Evolutionary conservation across 2,113 vertebrate species (phyloP).

Genomic region (Ondatra zibethicus): DNA sequence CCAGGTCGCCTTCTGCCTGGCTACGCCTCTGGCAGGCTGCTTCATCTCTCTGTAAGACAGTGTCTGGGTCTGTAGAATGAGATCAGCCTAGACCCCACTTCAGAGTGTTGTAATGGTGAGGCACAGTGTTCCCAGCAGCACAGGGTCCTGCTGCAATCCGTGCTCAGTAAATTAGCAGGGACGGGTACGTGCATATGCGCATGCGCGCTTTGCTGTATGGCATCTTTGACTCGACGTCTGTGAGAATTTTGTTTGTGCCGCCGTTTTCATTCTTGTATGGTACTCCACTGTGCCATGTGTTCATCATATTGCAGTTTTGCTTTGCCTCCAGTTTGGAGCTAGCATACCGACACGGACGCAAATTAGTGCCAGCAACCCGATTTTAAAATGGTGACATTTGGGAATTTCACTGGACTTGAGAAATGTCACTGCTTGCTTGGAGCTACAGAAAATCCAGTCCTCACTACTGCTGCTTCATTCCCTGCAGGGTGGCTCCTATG

Average conservation of each 20-base stretch:
- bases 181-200: too few relatives aligned
- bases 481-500: conserved; percentile 70
- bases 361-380: neutral
- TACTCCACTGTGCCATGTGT: too few relatives aligned
- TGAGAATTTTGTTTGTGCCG: accelerated
- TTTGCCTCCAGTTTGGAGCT: neutral
- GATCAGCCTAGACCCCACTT: neutral
- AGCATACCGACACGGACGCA: accelerated
- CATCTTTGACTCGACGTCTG: neutral
- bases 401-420: neutral
- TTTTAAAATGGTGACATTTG: neutral
- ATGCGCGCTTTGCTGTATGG: neutral
- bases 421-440: neutral
- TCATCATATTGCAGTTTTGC: too few relatives aligned
- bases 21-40: neutral
- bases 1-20: neutral
- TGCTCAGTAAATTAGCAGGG: neutral
- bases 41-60: conserved; percentile 25
- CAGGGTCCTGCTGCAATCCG: too few relatives aligned
- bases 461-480: neutral
- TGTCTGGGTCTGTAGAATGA: neutral
- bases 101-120: neutral
- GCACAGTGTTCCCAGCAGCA: neutral
- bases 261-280: accelerated
- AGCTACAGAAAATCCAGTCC: too few relatives aligned